Percentiles rank a stretch among this genome's conserved stretches.
Conservation (phyloP, 2,113 vertebrate genomes). For the Cyrtonyx montezumae region DNA sequence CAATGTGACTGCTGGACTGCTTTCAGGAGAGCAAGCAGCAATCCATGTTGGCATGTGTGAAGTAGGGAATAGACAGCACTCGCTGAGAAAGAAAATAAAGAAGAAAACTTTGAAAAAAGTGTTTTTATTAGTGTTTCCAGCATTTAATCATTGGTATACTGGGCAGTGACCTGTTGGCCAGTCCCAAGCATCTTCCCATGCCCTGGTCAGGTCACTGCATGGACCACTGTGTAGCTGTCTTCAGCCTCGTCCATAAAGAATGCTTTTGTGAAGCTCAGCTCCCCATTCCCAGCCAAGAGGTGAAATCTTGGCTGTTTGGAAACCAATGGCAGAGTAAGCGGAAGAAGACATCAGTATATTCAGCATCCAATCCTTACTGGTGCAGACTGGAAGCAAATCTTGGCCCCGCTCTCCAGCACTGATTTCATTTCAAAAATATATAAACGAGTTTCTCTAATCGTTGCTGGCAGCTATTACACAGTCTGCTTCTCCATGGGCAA, state of each 20-base stretch:
- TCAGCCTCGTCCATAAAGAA: background rate
- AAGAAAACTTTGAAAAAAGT: background rate
- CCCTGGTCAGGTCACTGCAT: background rate
- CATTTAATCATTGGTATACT: background rate
- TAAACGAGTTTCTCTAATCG: background rate
- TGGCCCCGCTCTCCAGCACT: background rate
- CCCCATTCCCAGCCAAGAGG: background rate
- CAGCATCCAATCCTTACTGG: background rate
- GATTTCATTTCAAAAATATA: background rate
- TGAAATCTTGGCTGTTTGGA: background rate
- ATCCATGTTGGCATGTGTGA: background rate
- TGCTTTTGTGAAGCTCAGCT: background rate
- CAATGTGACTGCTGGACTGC: background rate
- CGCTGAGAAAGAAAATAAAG: conserved; percentile 19
- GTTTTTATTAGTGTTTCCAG: conserved; percentile 8
- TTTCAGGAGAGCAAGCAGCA: conserved; percentile 1
- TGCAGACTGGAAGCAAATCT: background rate
- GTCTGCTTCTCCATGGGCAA: background rate
- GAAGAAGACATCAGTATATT: background rate
- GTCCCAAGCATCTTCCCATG: background rate
- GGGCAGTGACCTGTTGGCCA: background rate
- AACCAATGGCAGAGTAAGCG: background rate
- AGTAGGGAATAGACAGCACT: background rate
- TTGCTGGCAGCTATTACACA: background rate
- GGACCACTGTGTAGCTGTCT: background rate